These are phyloP conservation scores for Cyanocitta stelleri DNA, from an alignment of 2,113 vertebrate genomes.

Conservation along the genomic window DNA sequence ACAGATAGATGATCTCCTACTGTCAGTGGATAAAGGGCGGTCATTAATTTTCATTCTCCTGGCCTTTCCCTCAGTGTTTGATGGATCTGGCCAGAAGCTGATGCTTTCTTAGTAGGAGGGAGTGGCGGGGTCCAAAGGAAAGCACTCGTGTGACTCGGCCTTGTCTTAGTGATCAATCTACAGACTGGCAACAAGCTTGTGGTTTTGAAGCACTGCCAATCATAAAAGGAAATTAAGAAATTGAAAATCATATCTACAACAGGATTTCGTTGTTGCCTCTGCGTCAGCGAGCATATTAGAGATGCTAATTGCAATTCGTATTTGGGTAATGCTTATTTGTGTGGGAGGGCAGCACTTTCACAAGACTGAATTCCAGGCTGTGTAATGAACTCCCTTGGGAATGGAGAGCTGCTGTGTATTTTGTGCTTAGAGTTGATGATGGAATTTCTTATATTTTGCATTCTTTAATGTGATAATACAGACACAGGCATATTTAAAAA, in stretches of 20 bases:
- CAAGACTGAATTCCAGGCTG: not conserved
- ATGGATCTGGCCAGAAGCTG: not conserved
- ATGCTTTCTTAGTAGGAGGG: not conserved
- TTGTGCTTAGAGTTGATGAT: not conserved
- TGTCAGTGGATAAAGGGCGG: not conserved
- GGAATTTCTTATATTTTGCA: not conserved
- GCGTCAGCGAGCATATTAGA: not conserved
- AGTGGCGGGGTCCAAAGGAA: not conserved
- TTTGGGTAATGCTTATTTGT: conserved; percentile 1
- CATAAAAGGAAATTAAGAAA: not conserved
- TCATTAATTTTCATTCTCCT: not conserved
- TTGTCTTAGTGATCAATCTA: not conserved
- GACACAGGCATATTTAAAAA: not conserved
- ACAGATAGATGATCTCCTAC: not conserved
- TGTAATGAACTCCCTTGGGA: conserved; percentile 19
- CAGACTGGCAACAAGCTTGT: fast-evolving
- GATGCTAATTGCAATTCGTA: conserved; percentile 1
- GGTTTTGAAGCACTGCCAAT: not conserved
- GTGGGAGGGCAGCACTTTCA: not conserved
- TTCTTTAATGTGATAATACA: conserved; percentile 20
- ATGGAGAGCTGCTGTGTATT: not conserved
- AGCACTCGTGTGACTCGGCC: not conserved
- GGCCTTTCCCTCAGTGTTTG: not conserved
- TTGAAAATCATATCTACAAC: not conserved
- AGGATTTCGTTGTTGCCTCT: not conserved